These are phyloP conservation scores for Melangyna quadrimaculata DNA, from an alignment of 2,888 invertebrate species.

Conservation along the genomic window DNA sequence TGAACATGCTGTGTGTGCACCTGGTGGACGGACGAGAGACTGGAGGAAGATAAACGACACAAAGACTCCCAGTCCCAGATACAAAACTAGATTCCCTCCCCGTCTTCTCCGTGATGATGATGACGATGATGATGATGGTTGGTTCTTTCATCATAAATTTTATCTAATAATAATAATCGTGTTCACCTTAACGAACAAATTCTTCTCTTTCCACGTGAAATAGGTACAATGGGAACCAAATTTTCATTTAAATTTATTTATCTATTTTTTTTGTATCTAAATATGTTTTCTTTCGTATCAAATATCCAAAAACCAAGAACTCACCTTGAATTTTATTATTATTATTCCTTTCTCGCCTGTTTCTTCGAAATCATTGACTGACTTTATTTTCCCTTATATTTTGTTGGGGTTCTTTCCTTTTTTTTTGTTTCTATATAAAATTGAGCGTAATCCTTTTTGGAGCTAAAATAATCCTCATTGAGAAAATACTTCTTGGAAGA, in stretches of 20 bases:
- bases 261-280: background rate
- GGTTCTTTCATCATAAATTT: too few relatives aligned
- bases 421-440: slow-evolving; percentile 33
- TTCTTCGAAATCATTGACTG: slow-evolving; percentile 20
- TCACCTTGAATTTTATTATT: slow-evolving; percentile 57
- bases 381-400: background rate
- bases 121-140: too few relatives aligned
- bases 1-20: slow-evolving; percentile 17
- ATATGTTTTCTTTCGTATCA: too few relatives aligned
- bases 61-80: background rate
- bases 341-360: slow-evolving; percentile 38
- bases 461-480: slow-evolving; percentile 57
- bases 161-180: slow-evolving; percentile 5
- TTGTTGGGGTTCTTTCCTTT: background rate
- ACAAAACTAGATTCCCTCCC: background rate
- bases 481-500: slow-evolving; percentile 38
- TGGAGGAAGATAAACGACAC: background rate
- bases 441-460: slow-evolving; percentile 61
- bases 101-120: background rate
- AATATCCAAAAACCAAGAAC: slow-evolving; percentile 3
- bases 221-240: too few relatives aligned
- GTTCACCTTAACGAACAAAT: background rate
- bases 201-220: too few relatives aligned
- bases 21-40: background rate
- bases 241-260: background rate